Evolutionary conservation across 2,888 invertebrate species (phyloP).

Genomic region (Rhagium mordax): DNA sequence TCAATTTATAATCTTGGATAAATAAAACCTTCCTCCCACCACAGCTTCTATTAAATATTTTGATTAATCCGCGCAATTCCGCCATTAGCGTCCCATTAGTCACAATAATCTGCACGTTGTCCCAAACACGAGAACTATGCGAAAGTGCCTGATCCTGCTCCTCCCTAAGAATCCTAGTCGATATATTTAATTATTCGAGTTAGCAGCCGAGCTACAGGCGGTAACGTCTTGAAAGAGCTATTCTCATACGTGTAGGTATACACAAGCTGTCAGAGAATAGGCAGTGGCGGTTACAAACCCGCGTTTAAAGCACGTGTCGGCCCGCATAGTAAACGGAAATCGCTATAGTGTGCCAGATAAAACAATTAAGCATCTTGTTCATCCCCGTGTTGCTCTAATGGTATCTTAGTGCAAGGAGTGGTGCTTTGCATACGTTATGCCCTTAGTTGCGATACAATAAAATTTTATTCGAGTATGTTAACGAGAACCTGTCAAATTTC

Average conservation of each 20-base stretch:
- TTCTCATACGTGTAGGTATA: constrained; percentile 52
- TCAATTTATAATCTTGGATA: no score
- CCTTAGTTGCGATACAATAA: neutral
- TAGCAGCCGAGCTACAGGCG: constrained; percentile 37
- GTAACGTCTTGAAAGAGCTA: constrained; percentile 53
- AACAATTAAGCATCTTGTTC: constrained; percentile 26
- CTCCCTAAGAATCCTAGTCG: neutral
- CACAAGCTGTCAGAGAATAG: constrained; percentile 42
- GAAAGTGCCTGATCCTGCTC: neutral
- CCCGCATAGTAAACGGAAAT: constrained; percentile 49
- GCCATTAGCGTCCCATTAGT: neutral
- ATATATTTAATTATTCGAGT: constrained; percentile 40
- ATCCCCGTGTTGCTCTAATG: constrained; percentile 4
- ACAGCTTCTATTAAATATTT: neutral
- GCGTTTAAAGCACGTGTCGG: constrained; percentile 48
- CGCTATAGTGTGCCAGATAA: constrained; percentile 33
- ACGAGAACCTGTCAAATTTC: neutral
- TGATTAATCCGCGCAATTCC: neutral
- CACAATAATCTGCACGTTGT: neutral
- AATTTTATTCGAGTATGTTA: neutral
- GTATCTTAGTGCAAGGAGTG: neutral
- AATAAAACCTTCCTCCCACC: no score
- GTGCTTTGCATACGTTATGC: constrained; percentile 5
- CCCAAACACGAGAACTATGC: neutral
- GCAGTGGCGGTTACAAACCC: constrained; percentile 50